Evolutionary conservation across 1,140 invertebrate genomes (phyloP).

Genomic region (Gryllus bimaculatus): DNA sequence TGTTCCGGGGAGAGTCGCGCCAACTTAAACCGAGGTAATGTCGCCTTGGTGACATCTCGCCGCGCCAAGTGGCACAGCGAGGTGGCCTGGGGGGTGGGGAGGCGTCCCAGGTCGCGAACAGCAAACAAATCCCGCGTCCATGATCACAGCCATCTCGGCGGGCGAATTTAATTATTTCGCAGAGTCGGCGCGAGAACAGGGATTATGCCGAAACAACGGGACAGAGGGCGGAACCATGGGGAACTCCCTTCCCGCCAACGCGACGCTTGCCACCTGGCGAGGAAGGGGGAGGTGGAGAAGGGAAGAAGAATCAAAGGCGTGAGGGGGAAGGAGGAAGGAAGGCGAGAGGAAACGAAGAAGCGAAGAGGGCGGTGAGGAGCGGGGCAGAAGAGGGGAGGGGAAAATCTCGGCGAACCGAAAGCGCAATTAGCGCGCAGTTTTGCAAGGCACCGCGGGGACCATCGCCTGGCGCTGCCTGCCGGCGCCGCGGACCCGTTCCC

Average conservation of each 20-base stretch:
- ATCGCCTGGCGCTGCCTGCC: neutral
- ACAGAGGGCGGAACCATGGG: too few species aligned
- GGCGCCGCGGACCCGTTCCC: too few species aligned
- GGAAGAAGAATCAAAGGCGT: neutral
- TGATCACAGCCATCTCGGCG: neutral
- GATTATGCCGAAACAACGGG: neutral
- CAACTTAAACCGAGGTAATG: too few species aligned
- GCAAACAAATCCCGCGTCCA: neutral
- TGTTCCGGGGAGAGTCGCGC: too few species aligned
- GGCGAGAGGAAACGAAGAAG: neutral
- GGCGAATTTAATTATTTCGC: slow-evolving; percentile 4
- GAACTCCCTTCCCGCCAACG: too few species aligned
- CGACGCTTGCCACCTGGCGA: too few species aligned
- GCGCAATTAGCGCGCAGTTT: neutral
- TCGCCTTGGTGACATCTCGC: too few species aligned
- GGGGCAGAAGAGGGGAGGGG: too few species aligned
- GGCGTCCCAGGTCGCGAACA: neutral
- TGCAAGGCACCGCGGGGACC: neutral
- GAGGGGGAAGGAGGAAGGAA: neutral
- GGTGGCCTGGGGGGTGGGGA: too few species aligned
- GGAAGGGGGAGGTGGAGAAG: too few species aligned
- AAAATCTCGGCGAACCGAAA: neutral
- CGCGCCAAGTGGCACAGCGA: too few species aligned
- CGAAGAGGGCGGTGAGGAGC: neutral
- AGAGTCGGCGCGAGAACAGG: neutral